Conservation (phyloP, 2,888 invertebrate species). For the Acrocera orbiculus region DNA sequence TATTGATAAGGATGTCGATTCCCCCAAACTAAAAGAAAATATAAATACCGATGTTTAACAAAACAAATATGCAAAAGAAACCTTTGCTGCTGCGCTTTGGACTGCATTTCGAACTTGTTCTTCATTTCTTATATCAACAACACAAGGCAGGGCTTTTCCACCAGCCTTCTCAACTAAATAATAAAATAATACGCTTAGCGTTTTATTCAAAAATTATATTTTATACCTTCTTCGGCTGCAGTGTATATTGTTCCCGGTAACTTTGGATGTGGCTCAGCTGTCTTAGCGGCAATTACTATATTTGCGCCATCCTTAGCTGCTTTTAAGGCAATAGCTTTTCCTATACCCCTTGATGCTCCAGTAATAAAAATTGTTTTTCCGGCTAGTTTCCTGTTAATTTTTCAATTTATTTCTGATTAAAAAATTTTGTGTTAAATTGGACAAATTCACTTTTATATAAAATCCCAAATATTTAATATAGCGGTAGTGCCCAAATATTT, state of each 20-base stretch:
- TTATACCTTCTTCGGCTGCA: constrained; percentile 41
- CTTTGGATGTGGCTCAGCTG: constrained; percentile 52
- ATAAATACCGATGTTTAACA: not conserved
- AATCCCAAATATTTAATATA: too few relatives aligned
- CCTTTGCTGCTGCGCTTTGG: constrained; percentile 42
- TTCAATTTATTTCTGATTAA: too few relatives aligned
- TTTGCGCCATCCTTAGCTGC: constrained; percentile 79
- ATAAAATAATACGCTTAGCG: too few relatives aligned
- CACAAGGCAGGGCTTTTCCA: constrained; percentile 60
- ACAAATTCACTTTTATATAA: too few relatives aligned
- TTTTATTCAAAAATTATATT: too few relatives aligned
- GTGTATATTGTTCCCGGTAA: constrained; percentile 62
- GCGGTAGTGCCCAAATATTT: too few relatives aligned
- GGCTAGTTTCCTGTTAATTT: constrained; percentile 44
- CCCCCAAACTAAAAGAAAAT: constrained; percentile 57
- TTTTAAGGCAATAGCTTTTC: constrained; percentile 81
- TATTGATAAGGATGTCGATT: constrained; percentile 88
- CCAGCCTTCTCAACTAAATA: constrained; percentile 58
- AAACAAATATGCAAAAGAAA: constrained; percentile 1
- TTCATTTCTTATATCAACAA: constrained; percentile 71
- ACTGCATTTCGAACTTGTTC: constrained; percentile 47
- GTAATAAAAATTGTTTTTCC: constrained; percentile 89
- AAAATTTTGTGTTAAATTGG: too few relatives aligned
- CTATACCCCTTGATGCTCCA: constrained; percentile 92
- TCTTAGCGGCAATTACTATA: constrained; percentile 73